A percentile compares a stretch with the other conserved stretches of the same genome.
These are phyloP conservation scores for Odontamblyopus lacepedii DNA, from an alignment of 2,797 vertebrate genomes.

Conservation along the genomic window DNA sequence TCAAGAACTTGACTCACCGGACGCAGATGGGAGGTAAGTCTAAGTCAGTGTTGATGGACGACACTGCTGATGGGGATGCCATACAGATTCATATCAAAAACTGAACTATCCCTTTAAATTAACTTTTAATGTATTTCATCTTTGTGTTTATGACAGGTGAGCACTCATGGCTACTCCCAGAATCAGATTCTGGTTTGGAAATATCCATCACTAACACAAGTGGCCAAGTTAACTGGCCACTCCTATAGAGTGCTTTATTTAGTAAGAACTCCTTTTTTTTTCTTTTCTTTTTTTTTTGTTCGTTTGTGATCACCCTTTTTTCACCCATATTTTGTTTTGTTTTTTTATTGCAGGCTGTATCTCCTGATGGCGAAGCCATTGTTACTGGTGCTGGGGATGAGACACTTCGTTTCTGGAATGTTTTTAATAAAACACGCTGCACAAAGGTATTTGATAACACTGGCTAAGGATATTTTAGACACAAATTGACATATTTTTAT, in stretches of 20 bases:
- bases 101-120: too few relatives aligned
- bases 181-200: constrained; percentile 89
- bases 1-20: too few relatives aligned
- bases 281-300: not conserved
- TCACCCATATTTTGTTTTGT: not conserved
- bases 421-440: constrained; percentile 86
- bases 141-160: constrained; percentile 70
- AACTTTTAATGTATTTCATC: not conserved
- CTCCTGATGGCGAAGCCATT: constrained; percentile 84
- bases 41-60: too few relatives aligned
- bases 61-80: too few relatives aligned
- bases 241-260: constrained; percentile 85
- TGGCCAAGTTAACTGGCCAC: constrained; percentile 85
- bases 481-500: not conserved
- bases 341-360: constrained; percentile 72
- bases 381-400: constrained; percentile 85
- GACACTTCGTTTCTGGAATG: constrained; percentile 85
- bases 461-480: not conserved
- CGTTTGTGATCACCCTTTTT: not conserved
- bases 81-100: too few relatives aligned
- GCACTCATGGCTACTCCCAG: constrained; percentile 86
- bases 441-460: constrained; percentile 75
- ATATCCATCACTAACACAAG: constrained; percentile 83
- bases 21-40: too few relatives aligned
- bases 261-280: constrained; percentile 58